These are phyloP conservation scores for Griposia aprilina DNA, from an alignment of 2,888 invertebrate species.

Conservation along the genomic window DNA sequence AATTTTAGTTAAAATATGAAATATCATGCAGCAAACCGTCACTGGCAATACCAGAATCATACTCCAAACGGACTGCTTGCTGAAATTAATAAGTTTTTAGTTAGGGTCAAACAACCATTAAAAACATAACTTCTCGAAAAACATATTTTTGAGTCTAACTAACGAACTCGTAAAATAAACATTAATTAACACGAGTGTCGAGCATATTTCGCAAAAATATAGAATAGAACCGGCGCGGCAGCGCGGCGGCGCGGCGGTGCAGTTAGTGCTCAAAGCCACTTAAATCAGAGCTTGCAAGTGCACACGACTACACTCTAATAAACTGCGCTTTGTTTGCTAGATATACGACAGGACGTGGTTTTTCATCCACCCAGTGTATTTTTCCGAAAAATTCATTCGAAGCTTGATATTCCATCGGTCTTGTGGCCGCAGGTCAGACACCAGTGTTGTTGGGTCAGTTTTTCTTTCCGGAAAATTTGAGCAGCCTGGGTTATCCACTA, in stretches of 20 bases:
- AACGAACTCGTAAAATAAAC: conserved; percentile 45
- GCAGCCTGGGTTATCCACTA: neutral
- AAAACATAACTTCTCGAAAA: conserved; percentile 4
- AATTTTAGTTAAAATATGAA: neutral
- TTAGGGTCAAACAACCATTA: neutral
- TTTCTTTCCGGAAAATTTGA: neutral
- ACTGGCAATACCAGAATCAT: neutral
- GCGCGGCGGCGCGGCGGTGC: conserved; percentile 8
- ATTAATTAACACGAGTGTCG: conserved; percentile 48
- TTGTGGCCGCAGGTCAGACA: neutral
- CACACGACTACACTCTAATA: conserved; percentile 44
- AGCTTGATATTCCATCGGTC: conserved; percentile 2
- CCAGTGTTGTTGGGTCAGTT: neutral
- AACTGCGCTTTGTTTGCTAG: conserved; percentile 51
- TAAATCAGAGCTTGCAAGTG: conserved; percentile 50
- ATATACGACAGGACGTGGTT: conserved; percentile 30
- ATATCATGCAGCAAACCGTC: neutral
- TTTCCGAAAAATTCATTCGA: neutral
- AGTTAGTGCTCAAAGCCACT: conserved; percentile 48
- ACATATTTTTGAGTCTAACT: conserved; percentile 12
- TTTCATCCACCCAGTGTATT: conserved; percentile 15
- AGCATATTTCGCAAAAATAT: conserved; percentile 47
- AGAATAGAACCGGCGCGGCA: conserved; percentile 26
- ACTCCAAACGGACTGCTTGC: neutral
- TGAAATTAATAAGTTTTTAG: neutral